Base-by-base conservation (phyloP, 1,140 invertebrate species). In the Oryzaephilus surinamensis region DNA sequence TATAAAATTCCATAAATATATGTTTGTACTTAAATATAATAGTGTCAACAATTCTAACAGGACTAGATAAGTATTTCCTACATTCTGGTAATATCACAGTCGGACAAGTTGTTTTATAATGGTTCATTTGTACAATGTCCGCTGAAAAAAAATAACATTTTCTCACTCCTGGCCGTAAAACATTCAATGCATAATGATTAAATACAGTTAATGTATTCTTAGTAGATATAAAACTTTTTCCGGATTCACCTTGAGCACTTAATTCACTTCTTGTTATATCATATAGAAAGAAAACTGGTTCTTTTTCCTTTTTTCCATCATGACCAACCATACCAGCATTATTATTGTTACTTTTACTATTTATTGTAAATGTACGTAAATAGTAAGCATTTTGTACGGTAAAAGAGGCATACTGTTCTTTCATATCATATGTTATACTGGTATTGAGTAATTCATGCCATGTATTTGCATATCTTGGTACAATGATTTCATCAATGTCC, bases 141-240 rank as follows among this genome's bases (percentile, higher is more conserved):
- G 60, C 54, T 4, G 74, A 62, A 23, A 69, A 59, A 32, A 65
- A 48, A 46, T 65, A 57, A 30, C 66, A 67, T 45, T 71, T 66
- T 39, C 65, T 67, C 2, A 68, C 65, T 3, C 69, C 66, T 4
- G 70, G 67, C 39, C 71, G 69, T 6, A 81, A 46, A 24, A 70
- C 65, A 28, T 70, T 67, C 31, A 84, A 52, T 2, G 79, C 74
- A 47, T 83, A 84, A 55, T 84, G 81, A 60, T 84, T 84, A 60
- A 83, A 81, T 32, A 80, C 78, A 18, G 71, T 79, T 44, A 80
- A 60, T 16, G 78, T 69, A 27, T 67, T 73, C 33, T 67, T 66
- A 2, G 77, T 80, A 8, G 71, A 66, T 38, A 81, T 70, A 52
- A 83, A 77, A 55, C 80, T 83, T 52, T 84, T 84, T 6, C 77